Base-by-base conservation (phyloP, 2,797 vertebrate genomes). In the Danio jaintianensis region DNA sequence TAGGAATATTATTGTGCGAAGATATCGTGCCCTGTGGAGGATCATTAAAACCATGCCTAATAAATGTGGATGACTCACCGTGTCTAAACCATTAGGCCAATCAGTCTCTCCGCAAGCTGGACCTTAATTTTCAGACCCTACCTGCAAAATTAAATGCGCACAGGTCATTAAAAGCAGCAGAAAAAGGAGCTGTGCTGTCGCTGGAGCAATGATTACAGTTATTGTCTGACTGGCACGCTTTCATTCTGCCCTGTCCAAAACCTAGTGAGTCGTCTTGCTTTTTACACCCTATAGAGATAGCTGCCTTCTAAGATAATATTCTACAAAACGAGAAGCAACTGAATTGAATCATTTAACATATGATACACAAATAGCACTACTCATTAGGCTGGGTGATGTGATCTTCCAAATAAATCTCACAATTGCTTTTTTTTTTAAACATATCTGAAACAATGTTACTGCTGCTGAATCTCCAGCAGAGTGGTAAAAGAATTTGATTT, bases 21-120 rank as follows among this genome's bases (percentile, higher is more conserved):
- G 79, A 81, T 81, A 77, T 76, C 55, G 67, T 68, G 74, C 78
- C 80, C 78, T 77, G 69, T 77, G 61, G 69, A 72, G 81, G 79
- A 84, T 79, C 64, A 79, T 83, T 87, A 86, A 83, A 79, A 86
- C 78, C 82, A 70, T 67, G 42, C 58, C 59, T 75, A 71, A 78
- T 85, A 75, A 84, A 85, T 75, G 77, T 75, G 62, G 22, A 86
- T 84, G 79, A 80, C 75, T 61, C 73, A 77, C 71, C 43, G n/a
- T 84, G 84, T 80, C 69, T 48, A 87, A 85, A 66, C 66, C 81
- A 81, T 83, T 83, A 86, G 82, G 75, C 81, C 70, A 76, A 68
- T 83, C 79, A 61, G 77, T 70, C 70, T 73, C 58, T 50, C 48
- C 40, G 55, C 64, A 59, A 53, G 70, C 43, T 40, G 20, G 64